These are phyloP conservation scores for Meloidogyne floridensis DNA, from an alignment of 1,140 invertebrate genomes.

Conservation along the genomic window DNA sequence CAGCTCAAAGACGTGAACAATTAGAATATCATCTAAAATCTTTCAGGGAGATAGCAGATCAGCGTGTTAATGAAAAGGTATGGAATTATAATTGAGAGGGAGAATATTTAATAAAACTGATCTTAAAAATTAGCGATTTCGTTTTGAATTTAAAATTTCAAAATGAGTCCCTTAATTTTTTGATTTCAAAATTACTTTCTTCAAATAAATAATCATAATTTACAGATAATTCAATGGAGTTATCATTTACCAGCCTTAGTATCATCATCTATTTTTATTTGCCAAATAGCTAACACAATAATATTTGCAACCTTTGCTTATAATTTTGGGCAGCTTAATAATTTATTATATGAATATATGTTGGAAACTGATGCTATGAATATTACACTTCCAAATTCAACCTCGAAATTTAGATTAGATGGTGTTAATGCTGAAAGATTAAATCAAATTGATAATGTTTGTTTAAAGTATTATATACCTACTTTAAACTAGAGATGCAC, in stretches of 20 bases:
- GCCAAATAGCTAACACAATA: conserved; percentile 57
- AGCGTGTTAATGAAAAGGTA: conserved; percentile 54
- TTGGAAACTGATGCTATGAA: conserved; percentile 50
- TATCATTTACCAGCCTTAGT: conserved; percentile 53
- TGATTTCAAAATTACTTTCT: too few relatives aligned
- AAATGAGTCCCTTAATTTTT: background rate
- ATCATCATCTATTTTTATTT: conserved; percentile 53
- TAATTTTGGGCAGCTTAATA: conserved; percentile 57
- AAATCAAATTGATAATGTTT: conserved; percentile 54
- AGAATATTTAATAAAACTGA: too few relatives aligned
- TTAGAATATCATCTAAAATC: conserved; percentile 53
- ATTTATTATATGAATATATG: conserved; percentile 56
- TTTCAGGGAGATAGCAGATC: conserved; percentile 57
- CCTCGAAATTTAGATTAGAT: conserved; percentile 46
- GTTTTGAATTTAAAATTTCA: too few relatives aligned
- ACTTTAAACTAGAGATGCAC: too few relatives aligned
- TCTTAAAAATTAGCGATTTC: too few relatives aligned
- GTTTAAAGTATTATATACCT: too few relatives aligned
- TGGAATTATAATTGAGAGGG: too few relatives aligned
- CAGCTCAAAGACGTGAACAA: conserved; percentile 54
- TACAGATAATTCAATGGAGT: conserved; percentile 53
- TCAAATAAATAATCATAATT: conserved; percentile 29
- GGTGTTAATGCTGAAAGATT: conserved; percentile 52
- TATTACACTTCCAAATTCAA: conserved; percentile 48
- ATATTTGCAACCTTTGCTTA: conserved; percentile 55